A percentile compares a stretch with the other conserved stretches of the same genome.
Conservation (phyloP, 2,888 invertebrate genomes). For the Rhynchonema sp. region DNA sequence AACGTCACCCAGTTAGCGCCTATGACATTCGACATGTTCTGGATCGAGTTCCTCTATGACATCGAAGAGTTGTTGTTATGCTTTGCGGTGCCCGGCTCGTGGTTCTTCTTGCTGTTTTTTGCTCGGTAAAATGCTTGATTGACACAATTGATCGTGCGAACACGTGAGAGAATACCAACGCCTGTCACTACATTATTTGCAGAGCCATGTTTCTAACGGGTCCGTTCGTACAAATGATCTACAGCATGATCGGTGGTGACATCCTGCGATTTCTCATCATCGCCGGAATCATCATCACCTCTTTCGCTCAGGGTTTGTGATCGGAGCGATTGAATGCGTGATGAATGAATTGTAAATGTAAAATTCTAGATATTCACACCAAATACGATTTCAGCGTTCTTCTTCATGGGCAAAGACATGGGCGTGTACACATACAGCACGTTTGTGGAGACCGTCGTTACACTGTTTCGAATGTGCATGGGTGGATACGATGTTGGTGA, state of each 20-base stretch:
- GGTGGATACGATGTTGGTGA: slow-evolving; percentile 80
- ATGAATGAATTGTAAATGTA: neutral
- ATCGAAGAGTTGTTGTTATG: slow-evolving; percentile 77
- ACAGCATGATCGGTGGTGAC: slow-evolving; percentile 95
- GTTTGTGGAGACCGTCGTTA: slow-evolving; percentile 86
- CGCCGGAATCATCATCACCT: slow-evolving; percentile 75
- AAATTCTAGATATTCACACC: too few species aligned
- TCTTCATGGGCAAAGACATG: slow-evolving; percentile 65
- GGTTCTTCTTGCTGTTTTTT: slow-evolving; percentile 95
- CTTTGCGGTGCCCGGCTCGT: slow-evolving; percentile 73
- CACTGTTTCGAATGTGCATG: slow-evolving; percentile 83
- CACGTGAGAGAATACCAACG: too few species aligned
- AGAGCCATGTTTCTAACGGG: slow-evolving; percentile 52
- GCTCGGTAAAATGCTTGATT: too few species aligned
- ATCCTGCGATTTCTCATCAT: slow-evolving; percentile 96
- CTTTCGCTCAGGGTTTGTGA: slow-evolving; percentile 84
- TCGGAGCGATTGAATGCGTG: neutral
- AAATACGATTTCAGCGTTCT: slow-evolving; percentile 37
- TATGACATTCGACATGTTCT: too few species aligned
- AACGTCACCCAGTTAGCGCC: too few species aligned
- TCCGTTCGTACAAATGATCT: slow-evolving; percentile 97
- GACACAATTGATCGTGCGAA: too few species aligned
- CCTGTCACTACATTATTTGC: neutral
- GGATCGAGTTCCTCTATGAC: slow-evolving; percentile 29
- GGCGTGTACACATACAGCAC: slow-evolving; percentile 37